Percentiles rank a stretch among this genome's conserved stretches.
Evolutionary conservation across 2,888 invertebrate genomes (phyloP).

Genomic region (Nycteola revayana): DNA sequence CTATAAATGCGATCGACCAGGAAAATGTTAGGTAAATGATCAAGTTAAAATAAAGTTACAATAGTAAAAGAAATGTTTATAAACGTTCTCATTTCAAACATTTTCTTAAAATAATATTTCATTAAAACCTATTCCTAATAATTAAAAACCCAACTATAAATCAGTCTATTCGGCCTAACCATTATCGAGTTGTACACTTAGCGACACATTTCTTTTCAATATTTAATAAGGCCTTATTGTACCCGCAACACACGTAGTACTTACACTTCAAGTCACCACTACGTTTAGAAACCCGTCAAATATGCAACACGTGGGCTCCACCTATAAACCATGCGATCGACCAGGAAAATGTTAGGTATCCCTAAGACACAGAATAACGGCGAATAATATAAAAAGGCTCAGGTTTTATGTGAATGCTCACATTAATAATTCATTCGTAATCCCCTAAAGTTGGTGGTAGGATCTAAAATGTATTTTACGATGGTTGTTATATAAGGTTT

Average conservation of each 20-base stretch:
- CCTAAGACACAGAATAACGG: constrained; percentile 42
- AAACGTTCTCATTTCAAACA: too few species aligned
- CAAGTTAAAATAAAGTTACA: too few species aligned
- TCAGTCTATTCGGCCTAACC: too few species aligned
- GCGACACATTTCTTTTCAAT: too few species aligned
- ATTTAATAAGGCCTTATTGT: too few species aligned
- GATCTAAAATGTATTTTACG: constrained; percentile 63
- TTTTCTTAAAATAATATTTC: too few species aligned
- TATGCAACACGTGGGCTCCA: constrained; percentile 32
- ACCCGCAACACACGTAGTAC: constrained; percentile 17
- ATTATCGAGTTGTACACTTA: too few species aligned
- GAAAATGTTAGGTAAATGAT: constrained; percentile 27
- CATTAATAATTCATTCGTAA: constrained; percentile 78
- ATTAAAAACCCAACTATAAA: too few species aligned
- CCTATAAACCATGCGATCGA: constrained; percentile 36
- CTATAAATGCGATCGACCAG: constrained; percentile 36
- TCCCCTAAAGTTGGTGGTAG: constrained; percentile 60
- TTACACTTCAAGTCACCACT: constrained; percentile 18
- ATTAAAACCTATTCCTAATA: too few species aligned
- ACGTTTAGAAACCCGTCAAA: constrained; percentile 27
- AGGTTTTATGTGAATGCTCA: constrained; percentile 64
- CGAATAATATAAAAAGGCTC: constrained; percentile 49
- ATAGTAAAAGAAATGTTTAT: too few species aligned
- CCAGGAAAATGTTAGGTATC: constrained; percentile 27
- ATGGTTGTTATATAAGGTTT: constrained; percentile 48